These are phyloP conservation scores for Habroteleia sp. DNA, from an alignment of 2,888 invertebrate species.

Conservation along the genomic window DNA sequence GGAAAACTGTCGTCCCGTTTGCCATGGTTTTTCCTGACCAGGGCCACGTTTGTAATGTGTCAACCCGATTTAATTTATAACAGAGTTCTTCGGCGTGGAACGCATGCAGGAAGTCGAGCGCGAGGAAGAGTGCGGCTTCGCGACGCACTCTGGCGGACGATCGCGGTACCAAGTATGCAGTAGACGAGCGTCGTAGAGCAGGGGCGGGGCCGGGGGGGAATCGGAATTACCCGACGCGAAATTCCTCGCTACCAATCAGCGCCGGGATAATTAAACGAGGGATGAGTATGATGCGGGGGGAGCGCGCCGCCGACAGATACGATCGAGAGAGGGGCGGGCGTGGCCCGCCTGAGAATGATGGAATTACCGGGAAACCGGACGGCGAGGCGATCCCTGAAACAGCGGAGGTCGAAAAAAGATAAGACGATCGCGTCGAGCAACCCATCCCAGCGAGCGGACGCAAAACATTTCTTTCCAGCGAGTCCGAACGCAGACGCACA, in stretches of 20 bases:
- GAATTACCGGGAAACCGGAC: constrained; percentile 75
- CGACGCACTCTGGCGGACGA: constrained; percentile 38
- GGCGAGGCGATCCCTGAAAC: constrained; percentile 66
- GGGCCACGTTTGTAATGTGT: too few species aligned
- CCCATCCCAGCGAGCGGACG: constrained; percentile 23
- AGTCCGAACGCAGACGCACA: constrained; percentile 1
- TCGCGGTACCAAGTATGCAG: constrained; percentile 29
- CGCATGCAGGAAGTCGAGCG: too few species aligned
- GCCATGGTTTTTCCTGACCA: too few species aligned
- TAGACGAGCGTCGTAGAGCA: constrained; percentile 21
- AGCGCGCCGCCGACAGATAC: constrained; percentile 70
- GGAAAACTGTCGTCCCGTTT: too few species aligned
- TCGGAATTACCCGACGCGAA: constrained; percentile 79
- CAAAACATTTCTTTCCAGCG: constrained; percentile 3
- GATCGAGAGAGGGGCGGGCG: constrained; percentile 78
- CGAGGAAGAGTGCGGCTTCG: constrained; percentile 1
- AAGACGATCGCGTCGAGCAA: constrained; percentile 47
- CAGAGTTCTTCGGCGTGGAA: too few species aligned
- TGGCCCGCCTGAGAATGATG: constrained; percentile 77
- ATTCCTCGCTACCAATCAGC: constrained; percentile 80
- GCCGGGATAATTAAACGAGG: constrained; percentile 80
- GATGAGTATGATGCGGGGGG: constrained; percentile 72
- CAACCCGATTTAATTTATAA: too few species aligned
- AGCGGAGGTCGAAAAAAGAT: constrained; percentile 55
- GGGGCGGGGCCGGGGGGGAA: constrained; percentile 71